A percentile compares a stretch with the other conserved stretches of the same genome.
phyloP scores from a whole-genome alignment of 2,888 invertebrate genomes.

The Archaeoteleia sp. region DNA sequence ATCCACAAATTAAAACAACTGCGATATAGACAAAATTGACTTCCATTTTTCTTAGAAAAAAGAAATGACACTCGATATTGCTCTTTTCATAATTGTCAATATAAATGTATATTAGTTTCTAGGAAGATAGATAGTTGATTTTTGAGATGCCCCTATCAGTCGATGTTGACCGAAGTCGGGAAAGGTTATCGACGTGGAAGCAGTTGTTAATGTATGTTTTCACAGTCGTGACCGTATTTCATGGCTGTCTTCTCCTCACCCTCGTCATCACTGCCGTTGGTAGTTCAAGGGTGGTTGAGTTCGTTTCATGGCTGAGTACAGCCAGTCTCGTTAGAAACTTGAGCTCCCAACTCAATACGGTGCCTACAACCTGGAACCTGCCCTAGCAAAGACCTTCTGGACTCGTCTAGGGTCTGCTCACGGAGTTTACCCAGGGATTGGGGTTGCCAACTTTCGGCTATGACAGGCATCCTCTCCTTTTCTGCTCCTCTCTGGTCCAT shows the following conservation, averaged over 20 bases:
- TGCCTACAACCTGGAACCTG: conserved; percentile 50
- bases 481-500: not conserved
- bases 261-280: conserved; percentile 51
- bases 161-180: conserved; percentile 41
- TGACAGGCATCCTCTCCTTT: conserved; percentile 49
- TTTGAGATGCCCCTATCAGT: conserved; percentile 38
- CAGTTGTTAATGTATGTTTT: conserved; percentile 27
- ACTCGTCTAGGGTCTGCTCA: conserved; percentile 49
- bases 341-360: conserved; percentile 56
- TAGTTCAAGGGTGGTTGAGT: conserved; percentile 62
- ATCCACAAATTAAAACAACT: no score
- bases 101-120: not conserved
- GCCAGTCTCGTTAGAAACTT: conserved; percentile 69
- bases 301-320: conserved; percentile 65
- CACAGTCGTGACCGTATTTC: conserved; percentile 64
- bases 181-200: conserved; percentile 21
- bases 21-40: no score
- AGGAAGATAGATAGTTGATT: not conserved
- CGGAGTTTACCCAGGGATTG: conserved; percentile 59
- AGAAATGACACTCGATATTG: not conserved
- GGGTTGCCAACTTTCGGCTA: conserved; percentile 59
- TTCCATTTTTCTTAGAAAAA: not conserved
- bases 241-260: conserved; percentile 49
- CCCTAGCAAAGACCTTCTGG: conserved; percentile 53
- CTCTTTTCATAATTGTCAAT: not conserved